These are phyloP conservation scores for Psilopsiagon aymara DNA, from an alignment of 2,113 vertebrate genomes.

Conservation along the genomic window DNA sequence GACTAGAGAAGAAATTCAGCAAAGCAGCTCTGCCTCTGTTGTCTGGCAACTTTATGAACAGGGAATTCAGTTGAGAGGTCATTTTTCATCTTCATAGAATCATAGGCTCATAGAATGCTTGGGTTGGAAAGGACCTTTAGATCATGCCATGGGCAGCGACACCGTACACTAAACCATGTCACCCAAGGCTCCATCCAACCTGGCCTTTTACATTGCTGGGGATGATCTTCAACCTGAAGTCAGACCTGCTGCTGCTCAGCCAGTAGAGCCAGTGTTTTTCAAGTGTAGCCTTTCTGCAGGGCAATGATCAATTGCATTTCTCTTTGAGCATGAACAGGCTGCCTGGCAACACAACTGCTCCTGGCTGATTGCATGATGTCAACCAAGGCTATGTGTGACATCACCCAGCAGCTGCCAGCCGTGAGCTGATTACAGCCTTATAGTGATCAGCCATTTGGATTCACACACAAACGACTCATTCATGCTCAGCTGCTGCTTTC, in stretches of 20 bases:
- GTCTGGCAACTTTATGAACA: neutral
- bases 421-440: neutral
- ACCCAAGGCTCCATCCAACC: neutral
- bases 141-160: neutral
- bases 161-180: neutral
- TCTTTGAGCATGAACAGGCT: neutral
- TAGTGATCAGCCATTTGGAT: neutral
- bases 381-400: neutral
- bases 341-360: neutral
- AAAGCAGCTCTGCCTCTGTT: neutral
- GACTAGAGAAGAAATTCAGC: neutral
- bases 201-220: neutral
- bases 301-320: neutral
- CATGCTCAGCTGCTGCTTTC: conserved; percentile 32
- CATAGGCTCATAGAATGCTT: neutral
- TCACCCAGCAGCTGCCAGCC: conserved; percentile 48
- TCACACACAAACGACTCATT: neutral
- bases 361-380: neutral
- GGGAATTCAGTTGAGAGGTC: neutral
- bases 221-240: neutral
- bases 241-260: neutral
- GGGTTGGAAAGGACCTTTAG: neutral
- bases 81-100: neutral
- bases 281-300: neutral
- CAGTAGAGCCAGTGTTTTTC: neutral